phyloP scores from a whole-genome alignment of 1,140 invertebrate species.

The Bombus breviceps region DNA sequence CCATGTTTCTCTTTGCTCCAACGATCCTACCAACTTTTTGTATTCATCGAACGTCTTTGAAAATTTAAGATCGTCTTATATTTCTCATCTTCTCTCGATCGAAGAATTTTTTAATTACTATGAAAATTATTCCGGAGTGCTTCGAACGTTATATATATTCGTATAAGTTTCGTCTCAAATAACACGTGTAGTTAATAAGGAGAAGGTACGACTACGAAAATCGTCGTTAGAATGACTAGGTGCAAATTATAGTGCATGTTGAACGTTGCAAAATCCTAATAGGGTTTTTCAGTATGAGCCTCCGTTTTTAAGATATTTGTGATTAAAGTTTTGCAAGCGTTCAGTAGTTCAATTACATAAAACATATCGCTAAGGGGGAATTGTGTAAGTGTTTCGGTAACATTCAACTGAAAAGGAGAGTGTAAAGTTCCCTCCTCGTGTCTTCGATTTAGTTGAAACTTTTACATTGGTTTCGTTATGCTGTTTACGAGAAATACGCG shows the following conservation, averaged over 20 bases:
- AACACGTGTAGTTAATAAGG: neutral
- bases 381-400: neutral
- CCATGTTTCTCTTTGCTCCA: slow-evolving; percentile 12
- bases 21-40: slow-evolving; percentile 24
- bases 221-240: neutral
- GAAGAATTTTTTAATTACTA: neutral
- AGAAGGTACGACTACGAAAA: neutral
- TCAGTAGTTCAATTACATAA: neutral
- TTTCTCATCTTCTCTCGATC: neutral
- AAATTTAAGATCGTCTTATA: slow-evolving; percentile 3
- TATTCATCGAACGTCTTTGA: neutral
- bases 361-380: neutral
- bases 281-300: neutral
- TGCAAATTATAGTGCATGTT: neutral
- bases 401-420: neutral
- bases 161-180: neutral
- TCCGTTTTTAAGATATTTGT: too few relatives aligned
- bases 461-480: too few relatives aligned
- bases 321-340: neutral
- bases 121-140: neutral
- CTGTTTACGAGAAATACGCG: too few relatives aligned
- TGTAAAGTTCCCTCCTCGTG: neutral
- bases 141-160: neutral
- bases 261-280: neutral
- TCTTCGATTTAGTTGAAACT: too few relatives aligned